phyloP scores from a whole-genome alignment of 2,888 invertebrate genomes.

The Rugalucina vietnamica region DNA sequence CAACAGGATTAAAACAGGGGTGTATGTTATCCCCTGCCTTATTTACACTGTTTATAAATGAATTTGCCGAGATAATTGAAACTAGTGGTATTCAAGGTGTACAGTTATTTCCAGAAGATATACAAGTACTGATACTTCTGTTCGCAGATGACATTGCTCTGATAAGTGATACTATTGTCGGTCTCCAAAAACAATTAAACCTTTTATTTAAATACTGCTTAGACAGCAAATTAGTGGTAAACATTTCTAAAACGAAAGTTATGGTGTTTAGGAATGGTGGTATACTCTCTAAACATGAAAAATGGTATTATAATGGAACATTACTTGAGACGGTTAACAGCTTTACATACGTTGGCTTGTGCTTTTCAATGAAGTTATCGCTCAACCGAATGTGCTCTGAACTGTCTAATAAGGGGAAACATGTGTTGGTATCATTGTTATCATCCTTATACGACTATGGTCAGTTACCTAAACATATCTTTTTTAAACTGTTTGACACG shows the following conservation, averaged over 20 bases:
- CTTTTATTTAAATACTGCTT: slow-evolving; percentile 17
- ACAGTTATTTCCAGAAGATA: slow-evolving; percentile 25
- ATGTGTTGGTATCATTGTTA: not conserved
- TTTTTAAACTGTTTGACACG: not conserved
- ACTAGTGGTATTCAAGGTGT: slow-evolving; percentile 12
- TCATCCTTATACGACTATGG: not conserved
- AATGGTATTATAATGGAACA: slow-evolving; percentile 1
- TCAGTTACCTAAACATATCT: not conserved
- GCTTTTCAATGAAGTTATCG: not conserved
- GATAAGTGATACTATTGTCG: slow-evolving; percentile 22
- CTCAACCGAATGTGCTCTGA: not conserved
- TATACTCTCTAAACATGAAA: slow-evolving; percentile 3
- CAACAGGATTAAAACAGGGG: slow-evolving; percentile 18
- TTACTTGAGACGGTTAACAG: not conserved
- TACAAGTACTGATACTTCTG: slow-evolving; percentile 28
- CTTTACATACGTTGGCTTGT: slow-evolving; percentile 17
- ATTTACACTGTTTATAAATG: slow-evolving; percentile 35
- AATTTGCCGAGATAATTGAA: not conserved
- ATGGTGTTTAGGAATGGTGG: slow-evolving; percentile 34
- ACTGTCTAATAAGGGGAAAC: not conserved
- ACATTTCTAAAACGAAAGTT: slow-evolving; percentile 29
- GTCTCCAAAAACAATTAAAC: slow-evolving; percentile 35
- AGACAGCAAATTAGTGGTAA: slow-evolving; percentile 12
- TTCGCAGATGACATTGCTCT: slow-evolving; percentile 31
- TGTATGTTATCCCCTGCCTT: slow-evolving; percentile 18